These are phyloP conservation scores for Zaprionus bogoriensis DNA, from an alignment of 2,888 invertebrate species.

Conservation along the genomic window DNA sequence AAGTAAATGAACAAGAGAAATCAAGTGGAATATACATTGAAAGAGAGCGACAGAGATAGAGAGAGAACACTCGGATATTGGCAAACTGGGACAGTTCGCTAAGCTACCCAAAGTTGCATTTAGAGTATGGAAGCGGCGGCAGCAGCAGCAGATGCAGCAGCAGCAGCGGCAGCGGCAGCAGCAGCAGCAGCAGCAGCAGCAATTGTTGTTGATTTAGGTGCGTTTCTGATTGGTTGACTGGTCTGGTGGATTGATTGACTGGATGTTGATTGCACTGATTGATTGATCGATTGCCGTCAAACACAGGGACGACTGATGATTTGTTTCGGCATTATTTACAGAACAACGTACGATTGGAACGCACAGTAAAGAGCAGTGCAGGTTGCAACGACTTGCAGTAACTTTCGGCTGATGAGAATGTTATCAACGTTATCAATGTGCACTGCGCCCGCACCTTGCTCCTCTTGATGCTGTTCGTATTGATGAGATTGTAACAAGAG, in stretches of 20 bases:
- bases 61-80: conserved; percentile 8
- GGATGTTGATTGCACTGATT: conserved; percentile 32
- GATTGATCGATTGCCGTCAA: conserved; percentile 29
- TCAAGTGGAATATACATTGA: too few species aligned
- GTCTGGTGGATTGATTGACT: conserved; percentile 30
- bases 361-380: conserved; percentile 2
- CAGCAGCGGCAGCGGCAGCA: conserved; percentile 58
- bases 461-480: conserved; percentile 18
- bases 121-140: conserved; percentile 46
- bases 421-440: conserved; percentile 22
- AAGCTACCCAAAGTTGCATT: conserved; percentile 24
- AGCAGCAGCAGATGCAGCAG: conserved; percentile 49
- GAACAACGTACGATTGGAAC: conserved; percentile 4
- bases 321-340: conserved; percentile 24
- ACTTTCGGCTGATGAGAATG: conserved; percentile 40
- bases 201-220: conserved; percentile 37
- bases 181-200: conserved; percentile 49
- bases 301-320: conserved; percentile 29
- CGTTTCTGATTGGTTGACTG: too few species aligned
- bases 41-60: conserved; percentile 1
- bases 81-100: conserved; percentile 27
- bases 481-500: conserved; percentile 28
- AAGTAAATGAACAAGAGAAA: conserved; percentile 1
- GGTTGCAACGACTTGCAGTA: too few species aligned
- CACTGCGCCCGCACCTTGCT: conserved; percentile 12